Evolutionary conservation across 2,797 vertebrate species (phyloP).

Genomic region (Chaunax sp.): DNA sequence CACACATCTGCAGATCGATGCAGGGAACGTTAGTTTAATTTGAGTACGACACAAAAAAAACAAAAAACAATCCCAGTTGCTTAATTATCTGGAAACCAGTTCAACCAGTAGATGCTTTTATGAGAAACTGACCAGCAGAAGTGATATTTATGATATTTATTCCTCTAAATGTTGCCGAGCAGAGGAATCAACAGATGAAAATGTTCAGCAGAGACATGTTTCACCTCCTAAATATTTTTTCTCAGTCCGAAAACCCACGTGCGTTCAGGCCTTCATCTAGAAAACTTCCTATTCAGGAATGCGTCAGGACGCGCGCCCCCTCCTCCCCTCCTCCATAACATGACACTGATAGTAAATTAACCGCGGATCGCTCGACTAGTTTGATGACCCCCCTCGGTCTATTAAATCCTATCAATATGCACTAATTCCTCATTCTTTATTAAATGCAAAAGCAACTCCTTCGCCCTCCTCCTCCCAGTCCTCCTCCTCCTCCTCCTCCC

Average conservation of each 20-base stretch:
- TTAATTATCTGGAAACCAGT: conserved; percentile 34
- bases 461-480: background rate
- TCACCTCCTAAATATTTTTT: background rate
- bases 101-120: conserved; percentile 3
- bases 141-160: no score
- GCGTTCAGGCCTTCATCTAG: no score
- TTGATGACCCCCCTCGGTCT: conserved; percentile 82
- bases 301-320: conserved; percentile 32
- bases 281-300: conserved; percentile 34
- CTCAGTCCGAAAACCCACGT: background rate
- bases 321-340: conserved; percentile 65
- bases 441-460: conserved; percentile 69
- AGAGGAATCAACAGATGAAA: no score
- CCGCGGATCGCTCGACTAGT: conserved; percentile 89
- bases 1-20: conserved; percentile 90
- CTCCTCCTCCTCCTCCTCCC: background rate
- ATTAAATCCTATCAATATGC: conserved; percentile 84
- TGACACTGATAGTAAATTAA: conserved; percentile 94
- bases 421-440: conserved; percentile 81
- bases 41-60: conserved; percentile 82
- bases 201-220: no score
- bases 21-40: conserved; percentile 92
- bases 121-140: no score
- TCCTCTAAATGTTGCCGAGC: no score
- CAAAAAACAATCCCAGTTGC: background rate